Evolutionary conservation across 2,888 invertebrate species (phyloP), one percentile per base, ranked within the genome.

Genomic region (Coenonympha arcania): DNA sequence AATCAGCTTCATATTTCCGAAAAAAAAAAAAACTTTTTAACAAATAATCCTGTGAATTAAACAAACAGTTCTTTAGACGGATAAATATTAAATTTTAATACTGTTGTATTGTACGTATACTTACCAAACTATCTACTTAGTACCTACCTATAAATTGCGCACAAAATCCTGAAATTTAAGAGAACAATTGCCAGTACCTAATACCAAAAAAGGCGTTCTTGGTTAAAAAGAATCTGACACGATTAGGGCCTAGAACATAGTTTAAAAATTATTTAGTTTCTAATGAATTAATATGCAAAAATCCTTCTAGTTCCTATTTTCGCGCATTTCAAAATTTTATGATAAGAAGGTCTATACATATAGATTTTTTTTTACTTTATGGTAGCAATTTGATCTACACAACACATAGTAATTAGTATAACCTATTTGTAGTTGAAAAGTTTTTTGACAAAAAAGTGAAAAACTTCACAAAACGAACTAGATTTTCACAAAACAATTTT

Each of bases 281-380:
- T 34, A n/a, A 34, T 37, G 28, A 3, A n/a, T n/a, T n/a, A 20
- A 47, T 24, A 30, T 41, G 26, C 56, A 18, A 48, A 48, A 55
- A 55, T 44, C 53, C 60, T 63, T 57, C 65, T 71, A 71, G 73
- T 72, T 72, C 70, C 73, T 73, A 73, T 68, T 66, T 64, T 69
- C 54, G 58, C 69, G 63, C 62, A 61, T 58, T 52, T 46, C 47
- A 49, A 41, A 48, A 46, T 52, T 39, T 9, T 52, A 36, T 49
- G 34, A 9, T 49, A 39, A 30, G 30, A n/a, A n/a, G n/a, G n/a
- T n/a, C n/a, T 39, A 39, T 6, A 5, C 15, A 28, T 31, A 11
- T 11, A 41, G 18, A 18, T 41, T 41, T n/a, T 4, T 16, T 22
- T 5, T 8, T 13, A 22, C 13, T 22, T n/a, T n/a, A 11, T 4